Evolutionary conservation across 2,888 invertebrate genomes (phyloP), one percentile per base, ranked within the genome.

Genomic region (Mimumesa dahlbomi): DNA sequence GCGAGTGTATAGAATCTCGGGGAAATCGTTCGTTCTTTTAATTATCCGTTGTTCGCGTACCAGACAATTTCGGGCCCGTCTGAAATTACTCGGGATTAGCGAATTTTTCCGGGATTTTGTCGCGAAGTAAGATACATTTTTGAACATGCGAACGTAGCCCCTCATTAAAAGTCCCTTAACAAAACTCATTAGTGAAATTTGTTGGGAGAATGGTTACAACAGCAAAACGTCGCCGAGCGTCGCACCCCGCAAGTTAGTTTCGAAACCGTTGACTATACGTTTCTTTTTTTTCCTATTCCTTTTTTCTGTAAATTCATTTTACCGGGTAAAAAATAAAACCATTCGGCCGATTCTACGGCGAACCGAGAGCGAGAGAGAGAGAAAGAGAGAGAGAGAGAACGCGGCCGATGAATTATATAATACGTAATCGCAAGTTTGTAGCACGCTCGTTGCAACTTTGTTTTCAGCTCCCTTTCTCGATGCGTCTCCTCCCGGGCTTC

Each of bases 171-270:
- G 72, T 72, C 72, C 64, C 72, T 71, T 65, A 65, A 72, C 72
- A 72, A 72, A 71, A 72, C 72, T 72, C 72, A 72, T 72, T 72
- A 71, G 72, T 59, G 72, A 72, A 72, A 71, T 72, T 71, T 53
- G 72, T 54, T 19, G 34, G 50, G 63, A 63, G 71, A 63, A 70
- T 54, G 63, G 71, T 59, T 63, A 57, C 70, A 56, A 57, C n/a
- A n/a, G 61, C 56, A 70, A 71, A 63, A 42, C 64, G 64, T 14
- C 22, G 52, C 56, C 31, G 53, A 45, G 70, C 43, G 14, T 9
- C 43, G 18, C 19, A 14, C 22, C n/a, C 31, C 50, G 56, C 53
- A 65, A 72, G 71, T 72, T 72, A 71, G 65, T 64, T n/a, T 71
- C 42, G 72, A 16, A 56, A 64, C 64, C 59, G 53, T 42, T 36